phyloP scores from a whole-genome alignment of 35 echinoderm and acorn worm species.

The Antedon bifida region DNA sequence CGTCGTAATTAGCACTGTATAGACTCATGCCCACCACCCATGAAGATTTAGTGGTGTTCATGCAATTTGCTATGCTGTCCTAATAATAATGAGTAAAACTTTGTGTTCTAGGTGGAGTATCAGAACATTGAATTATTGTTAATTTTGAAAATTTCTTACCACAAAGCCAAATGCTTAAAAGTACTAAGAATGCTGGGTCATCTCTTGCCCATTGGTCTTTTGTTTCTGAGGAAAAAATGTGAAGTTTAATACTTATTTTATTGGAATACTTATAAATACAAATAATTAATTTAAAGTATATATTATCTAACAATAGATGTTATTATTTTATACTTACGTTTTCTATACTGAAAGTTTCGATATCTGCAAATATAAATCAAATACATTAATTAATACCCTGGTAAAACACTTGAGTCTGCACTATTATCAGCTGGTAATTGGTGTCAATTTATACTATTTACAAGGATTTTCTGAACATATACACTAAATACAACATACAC shows the following conservation, averaged over 20 bases:
- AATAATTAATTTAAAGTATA: neutral
- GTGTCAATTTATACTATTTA: no score
- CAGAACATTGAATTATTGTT: neutral
- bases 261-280: neutral
- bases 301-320: neutral
- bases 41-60: no score
- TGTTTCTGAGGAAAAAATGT: slow-evolving; percentile 42
- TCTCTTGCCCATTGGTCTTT: slow-evolving; percentile 93
- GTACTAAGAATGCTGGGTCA: slow-evolving; percentile 95
- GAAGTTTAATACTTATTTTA: neutral
- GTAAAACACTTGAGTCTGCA: no score
- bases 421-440: no score
- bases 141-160: slow-evolving; percentile 28
- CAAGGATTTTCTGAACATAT: no score
- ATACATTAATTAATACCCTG: no score
- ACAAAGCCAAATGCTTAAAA: slow-evolving; percentile 89
- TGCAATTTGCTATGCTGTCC: no score
- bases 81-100: no score
- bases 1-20: no score
- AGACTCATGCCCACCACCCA: no score
- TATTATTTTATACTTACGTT: slow-evolving; percentile 49
- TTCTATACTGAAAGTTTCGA: slow-evolving; percentile 92
- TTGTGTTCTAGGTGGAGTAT: no score
- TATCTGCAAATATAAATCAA: slow-evolving; percentile 37
- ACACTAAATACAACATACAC: slow-evolving; percentile 83